Base-by-base conservation (phyloP, 2,888 invertebrate genomes). In the Synanthedon myopaeformis region DNA sequence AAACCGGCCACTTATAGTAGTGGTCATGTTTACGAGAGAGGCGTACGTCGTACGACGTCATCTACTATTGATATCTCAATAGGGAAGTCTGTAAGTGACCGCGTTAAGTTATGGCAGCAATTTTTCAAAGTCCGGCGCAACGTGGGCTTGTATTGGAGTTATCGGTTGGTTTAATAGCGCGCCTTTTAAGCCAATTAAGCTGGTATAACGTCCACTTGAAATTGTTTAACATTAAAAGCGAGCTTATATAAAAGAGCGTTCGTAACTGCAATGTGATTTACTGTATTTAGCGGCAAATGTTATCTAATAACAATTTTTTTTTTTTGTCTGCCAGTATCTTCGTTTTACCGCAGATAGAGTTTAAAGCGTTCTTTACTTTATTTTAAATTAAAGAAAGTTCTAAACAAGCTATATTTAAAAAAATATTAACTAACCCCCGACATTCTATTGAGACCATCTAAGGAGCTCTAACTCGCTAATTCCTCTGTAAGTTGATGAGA, bases 41-140 rank as follows among this genome's bases (percentile, higher is more conserved):
- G 66, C 64, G 71, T 70, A 72, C 75, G 78, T 72, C 76, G 70
- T 72, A 58, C 67, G 61, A 66, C 79, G 77, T 83, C 84, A 80
- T 84, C 81, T 80, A 69, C 69, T 76, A 83, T 79, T 85, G 85
- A 86, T 86, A 82, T 84, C 85, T 86, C 84, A 85, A 85, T 85
- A 82, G 81, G 81, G 82, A 84, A 83, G 83, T 82, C 69, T 81
- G 76, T 83, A 80, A 84, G 81, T 82, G 82, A 83, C 80, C 78
- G 82, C 69, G 72, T 76, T 79, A 81, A 85, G 76, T 84, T 85
- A 85, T 86, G 70, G 77, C 75, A 59, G 77, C 65, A 63, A 82
- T 85, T 85, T 84, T 83, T 86, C 85, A 84, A 76, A 83, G 82
- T 80, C 79, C 61, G 54, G 56, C 59, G 51, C 52, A 49, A 14